Evolutionary conservation across 2,888 invertebrate species (phyloP), one percentile per base, ranked within the genome.

Genomic region (Netelia virgata): DNA sequence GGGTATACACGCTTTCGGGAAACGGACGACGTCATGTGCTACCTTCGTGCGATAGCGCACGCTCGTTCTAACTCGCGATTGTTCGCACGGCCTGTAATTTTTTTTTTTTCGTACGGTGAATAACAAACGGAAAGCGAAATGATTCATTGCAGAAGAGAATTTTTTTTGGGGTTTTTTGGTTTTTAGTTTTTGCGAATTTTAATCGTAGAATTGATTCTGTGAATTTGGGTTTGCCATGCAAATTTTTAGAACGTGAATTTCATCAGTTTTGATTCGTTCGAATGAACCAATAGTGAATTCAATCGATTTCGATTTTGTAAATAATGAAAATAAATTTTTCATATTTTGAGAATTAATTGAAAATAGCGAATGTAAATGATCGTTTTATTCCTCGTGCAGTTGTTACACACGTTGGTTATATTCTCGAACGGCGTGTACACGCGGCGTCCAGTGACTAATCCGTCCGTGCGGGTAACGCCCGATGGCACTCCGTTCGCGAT

Each of bases 401-500:
- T 6, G 6, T 6, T 20, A 59, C 16, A 23, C n/a, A 47, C 20
- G 47, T 66, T 18, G n/a, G 28, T n/a, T 66, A 20, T 28, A 63
- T 47, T 43, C 20, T 28, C 14, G 53, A 57, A 18, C 61, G 41
- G 23, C 61, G 14, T 63, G 64, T 16, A 81, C 47, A 50, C 43
- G 10, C 10, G 18, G n/a, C 43, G 53, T 28, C 28, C 18, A 64
- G 23, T 75, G 64, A 72, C 70, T 82, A 76, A 76, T 72, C 82
- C 82, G 14, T 66, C 47, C 63, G 20, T 70, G 41, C 63, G 43
- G 57, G 36, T 64, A 72, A 72, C 76, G 76, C 75, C 75, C 75
- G 55, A 64, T 70, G 63, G 50, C 20, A 9, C 47, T 55, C 41
- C 16, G 28, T 11, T 43, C 18, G 66, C 20, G 55, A 76, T 50